Conservation (phyloP, 1,140 invertebrate genomes). For the Aleiodes sp. region DNA sequence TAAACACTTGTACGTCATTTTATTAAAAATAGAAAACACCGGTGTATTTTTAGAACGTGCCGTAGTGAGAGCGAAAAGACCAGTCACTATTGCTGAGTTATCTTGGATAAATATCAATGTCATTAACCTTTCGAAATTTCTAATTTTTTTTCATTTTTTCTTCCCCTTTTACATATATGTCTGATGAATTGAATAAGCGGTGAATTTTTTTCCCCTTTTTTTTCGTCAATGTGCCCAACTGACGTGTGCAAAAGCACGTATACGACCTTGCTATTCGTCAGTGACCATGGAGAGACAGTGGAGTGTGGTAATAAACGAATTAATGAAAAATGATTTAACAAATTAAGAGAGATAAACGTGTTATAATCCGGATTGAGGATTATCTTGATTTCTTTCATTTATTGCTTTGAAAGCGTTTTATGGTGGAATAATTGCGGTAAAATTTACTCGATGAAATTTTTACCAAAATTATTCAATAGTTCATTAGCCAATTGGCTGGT, state of each 20-base stretch:
- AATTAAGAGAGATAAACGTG: too few species aligned
- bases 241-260: too few species aligned
- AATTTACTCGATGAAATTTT: conserved; percentile 5
- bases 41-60: conserved; percentile 7
- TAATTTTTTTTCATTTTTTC: too few species aligned
- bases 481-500: background rate
- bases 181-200: background rate
- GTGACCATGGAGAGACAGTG: too few species aligned
- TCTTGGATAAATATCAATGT: background rate
- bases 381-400: background rate
- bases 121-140: background rate
- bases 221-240: too few species aligned
- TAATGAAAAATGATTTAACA: too few species aligned
- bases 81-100: background rate
- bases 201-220: background rate
- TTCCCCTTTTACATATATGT: too few species aligned
- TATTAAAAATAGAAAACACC: background rate
- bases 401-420: background rate
- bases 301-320: too few species aligned
- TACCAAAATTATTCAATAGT: conserved; percentile 12
- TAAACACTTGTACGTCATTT: background rate
- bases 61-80: conserved; percentile 4
- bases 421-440: background rate
- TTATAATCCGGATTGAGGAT: background rate
- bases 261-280: too few species aligned